Base-by-base conservation (phyloP, 2,888 invertebrate species). In the Merodon equestris region DNA sequence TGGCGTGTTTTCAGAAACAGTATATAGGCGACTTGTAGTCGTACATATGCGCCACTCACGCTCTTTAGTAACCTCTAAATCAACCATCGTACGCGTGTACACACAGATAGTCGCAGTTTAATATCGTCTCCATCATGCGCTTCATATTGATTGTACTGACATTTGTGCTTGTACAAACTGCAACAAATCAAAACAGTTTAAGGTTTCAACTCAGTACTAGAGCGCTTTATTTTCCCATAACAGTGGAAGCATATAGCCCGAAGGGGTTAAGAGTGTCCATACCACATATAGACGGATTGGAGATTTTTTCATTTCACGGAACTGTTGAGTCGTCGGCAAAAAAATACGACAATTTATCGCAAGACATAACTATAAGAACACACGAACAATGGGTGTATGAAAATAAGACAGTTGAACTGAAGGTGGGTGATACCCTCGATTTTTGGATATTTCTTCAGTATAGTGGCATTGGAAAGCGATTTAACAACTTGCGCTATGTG, bases 401-500 rank as follows among this genome's bases (percentile, higher is more conserved):
- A 10, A 51, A 73, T 12, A 40, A 15, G 9, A 7, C 60, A 10
- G 42, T 44, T 38, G 13, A 18, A 3, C 57, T 77, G 36, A 7
- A 14, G 9, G 18, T 34, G 0, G 57, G 53, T 1, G 77, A 77
- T 54, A 17, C 48, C 14, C 15, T 77, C 9, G 13, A 44, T 27
- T 77, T 18, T 47, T 73, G 73, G 77, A 57, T 77, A 51, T 77
- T 63, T 1, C 27, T 77, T 19, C 67, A 77, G 38, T 77, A 58
- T 17, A 38, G 40, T 27, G 77, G 77, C 9, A 15, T 45, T 17
- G 77, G 77, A 0, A 57, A 77, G 48, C 19, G 73, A 12, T 73
- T 77, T n/a, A 58, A 57, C 44, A 45, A 68, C 19, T 14, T 72
- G 1, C 12, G n/a, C 4, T 45, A 72, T 36, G 50, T 13, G 1